Conservation (phyloP, 2,888 invertebrate genomes). For the Doris montereyensis region DNA sequence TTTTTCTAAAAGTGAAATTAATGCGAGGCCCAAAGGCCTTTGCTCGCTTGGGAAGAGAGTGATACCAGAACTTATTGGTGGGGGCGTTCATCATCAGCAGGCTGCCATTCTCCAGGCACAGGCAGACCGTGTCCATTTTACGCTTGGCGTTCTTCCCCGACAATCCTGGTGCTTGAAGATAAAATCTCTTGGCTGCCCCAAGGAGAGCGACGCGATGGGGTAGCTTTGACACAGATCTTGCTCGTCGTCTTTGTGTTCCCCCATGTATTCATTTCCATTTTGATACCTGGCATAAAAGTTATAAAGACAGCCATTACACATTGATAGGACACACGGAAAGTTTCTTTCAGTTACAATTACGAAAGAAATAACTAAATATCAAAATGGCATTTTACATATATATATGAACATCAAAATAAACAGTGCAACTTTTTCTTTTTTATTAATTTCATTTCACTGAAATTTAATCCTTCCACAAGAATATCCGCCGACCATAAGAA, state of each 20-base stretch:
- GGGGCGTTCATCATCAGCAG: constrained; percentile 82
- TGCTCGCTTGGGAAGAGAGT: constrained; percentile 79
- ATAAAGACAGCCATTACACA: too few species aligned
- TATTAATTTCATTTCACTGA: too few species aligned
- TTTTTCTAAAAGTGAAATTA: constrained; percentile 75
- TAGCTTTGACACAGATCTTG: constrained; percentile 78
- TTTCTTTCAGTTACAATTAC: too few species aligned
- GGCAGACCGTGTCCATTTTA: constrained; percentile 74
- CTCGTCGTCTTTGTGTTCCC: constrained; percentile 83
- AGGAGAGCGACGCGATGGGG: constrained; percentile 81
- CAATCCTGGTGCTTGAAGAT: constrained; percentile 77
- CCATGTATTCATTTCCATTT: constrained; percentile 81
- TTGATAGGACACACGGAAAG: too few species aligned
- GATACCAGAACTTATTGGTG: constrained; percentile 82
- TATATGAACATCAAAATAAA: too few species aligned
- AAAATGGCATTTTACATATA: too few species aligned
- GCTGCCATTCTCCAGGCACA: constrained; percentile 80
- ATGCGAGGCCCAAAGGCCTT: constrained; percentile 77
- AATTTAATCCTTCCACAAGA: too few species aligned
- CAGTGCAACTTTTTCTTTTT: too few species aligned
- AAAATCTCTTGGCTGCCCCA: constrained; percentile 80
- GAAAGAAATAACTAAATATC: too few species aligned
- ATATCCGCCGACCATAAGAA: too few species aligned
- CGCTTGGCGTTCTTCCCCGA: constrained; percentile 52
- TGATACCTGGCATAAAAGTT: constrained; percentile 81